Percentiles rank a stretch among this genome's conserved stretches.
Conservation (phyloP, 2,888 invertebrate genomes). For the Bedellia somnulentella region DNA sequence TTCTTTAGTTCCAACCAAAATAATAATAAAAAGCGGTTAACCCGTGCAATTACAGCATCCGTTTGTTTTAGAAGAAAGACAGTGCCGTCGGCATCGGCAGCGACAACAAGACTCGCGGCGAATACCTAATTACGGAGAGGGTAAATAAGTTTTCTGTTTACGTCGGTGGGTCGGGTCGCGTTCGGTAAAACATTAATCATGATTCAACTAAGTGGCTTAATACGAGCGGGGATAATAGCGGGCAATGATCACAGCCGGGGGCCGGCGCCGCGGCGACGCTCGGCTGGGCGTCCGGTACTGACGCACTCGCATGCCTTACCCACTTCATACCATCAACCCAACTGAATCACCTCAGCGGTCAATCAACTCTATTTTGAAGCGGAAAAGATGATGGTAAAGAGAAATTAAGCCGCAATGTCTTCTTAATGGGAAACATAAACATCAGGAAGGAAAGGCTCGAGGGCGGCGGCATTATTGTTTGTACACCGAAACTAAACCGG, state of each 20-base stretch:
- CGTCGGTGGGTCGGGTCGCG: slow-evolving; percentile 22
- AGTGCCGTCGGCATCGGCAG: too few species aligned
- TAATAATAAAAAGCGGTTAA: too few species aligned
- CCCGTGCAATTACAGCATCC: too few species aligned
- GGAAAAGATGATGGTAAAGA: too few species aligned
- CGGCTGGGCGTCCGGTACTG: too few species aligned
- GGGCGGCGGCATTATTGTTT: slow-evolving; percentile 50
- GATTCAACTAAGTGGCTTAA: slow-evolving; percentile 63
- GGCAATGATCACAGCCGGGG: slow-evolving; percentile 54
- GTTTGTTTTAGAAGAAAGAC: too few species aligned
- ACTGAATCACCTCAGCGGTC: too few species aligned
- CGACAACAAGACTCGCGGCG: slow-evolving; percentile 47
- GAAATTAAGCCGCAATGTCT: slow-evolving; percentile 31
- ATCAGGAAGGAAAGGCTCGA: slow-evolving; percentile 25
- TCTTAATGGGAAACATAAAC: slow-evolving; percentile 50
- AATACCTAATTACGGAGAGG: slow-evolving; percentile 57
- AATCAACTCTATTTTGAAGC: too few species aligned
- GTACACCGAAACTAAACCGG: slow-evolving; percentile 38
- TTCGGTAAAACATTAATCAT: slow-evolving; percentile 61
- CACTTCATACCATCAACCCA: too few species aligned
- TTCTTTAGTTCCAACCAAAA: too few species aligned
- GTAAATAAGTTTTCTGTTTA: slow-evolving; percentile 61
- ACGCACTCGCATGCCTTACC: too few species aligned
- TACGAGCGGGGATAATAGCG: slow-evolving; percentile 54
- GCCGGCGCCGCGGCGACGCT: slow-evolving; percentile 45